phyloP scores from a whole-genome alignment of 1,140 invertebrate species.

The Papilio aristodemus region DNA sequence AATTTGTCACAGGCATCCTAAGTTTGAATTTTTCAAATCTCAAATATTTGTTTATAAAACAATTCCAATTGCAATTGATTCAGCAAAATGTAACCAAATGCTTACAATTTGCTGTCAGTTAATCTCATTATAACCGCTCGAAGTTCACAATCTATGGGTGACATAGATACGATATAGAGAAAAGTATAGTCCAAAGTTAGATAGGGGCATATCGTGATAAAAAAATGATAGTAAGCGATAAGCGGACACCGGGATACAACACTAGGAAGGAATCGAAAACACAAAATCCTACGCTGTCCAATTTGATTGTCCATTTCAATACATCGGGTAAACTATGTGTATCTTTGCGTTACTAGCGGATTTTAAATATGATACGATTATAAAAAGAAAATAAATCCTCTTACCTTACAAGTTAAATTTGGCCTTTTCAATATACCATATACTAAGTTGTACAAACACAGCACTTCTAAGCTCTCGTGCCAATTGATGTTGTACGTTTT shows the following conservation, averaged over 20 bases:
- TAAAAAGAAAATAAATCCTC: constrained; percentile 24
- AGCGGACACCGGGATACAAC: neutral
- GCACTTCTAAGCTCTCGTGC: constrained; percentile 86
- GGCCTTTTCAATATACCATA: constrained; percentile 80
- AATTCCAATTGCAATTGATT: too few relatives aligned
- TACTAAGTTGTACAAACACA: constrained; percentile 81
- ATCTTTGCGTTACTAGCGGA: too few relatives aligned
- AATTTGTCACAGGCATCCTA: too few relatives aligned
- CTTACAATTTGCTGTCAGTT: too few relatives aligned
- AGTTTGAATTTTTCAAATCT: neutral
- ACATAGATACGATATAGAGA: too few relatives aligned
- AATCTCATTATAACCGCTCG: too few relatives aligned
- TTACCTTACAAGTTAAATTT: constrained; percentile 80
- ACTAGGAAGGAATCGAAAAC: neutral
- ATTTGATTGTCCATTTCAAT: too few relatives aligned
- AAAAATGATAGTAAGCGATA: neutral
- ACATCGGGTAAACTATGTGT: too few relatives aligned
- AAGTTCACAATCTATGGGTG: too few relatives aligned
- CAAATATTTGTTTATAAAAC: neutral
- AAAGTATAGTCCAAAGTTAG: too few relatives aligned
- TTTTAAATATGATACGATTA: too few relatives aligned
- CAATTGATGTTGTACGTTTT: constrained; percentile 87
- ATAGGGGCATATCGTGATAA: neutral
- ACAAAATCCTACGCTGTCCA: constrained; percentile 18
- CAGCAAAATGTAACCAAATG: too few relatives aligned